Conservation (phyloP, 1,140 invertebrate genomes). For the Leptonema lineaticorne region DNA sequence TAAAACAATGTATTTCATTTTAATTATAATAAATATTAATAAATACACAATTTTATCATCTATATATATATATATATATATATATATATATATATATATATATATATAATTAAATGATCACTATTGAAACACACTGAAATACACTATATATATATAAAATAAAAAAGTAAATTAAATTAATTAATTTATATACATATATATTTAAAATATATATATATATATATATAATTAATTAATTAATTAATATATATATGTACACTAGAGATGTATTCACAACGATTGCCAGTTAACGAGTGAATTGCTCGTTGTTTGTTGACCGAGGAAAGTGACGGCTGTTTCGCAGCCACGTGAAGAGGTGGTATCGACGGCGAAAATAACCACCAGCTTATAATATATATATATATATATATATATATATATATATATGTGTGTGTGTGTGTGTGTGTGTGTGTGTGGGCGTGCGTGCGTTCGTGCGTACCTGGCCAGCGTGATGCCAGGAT, state of each 20-base stretch:
- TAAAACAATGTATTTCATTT: neutral
- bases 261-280: conserved; percentile 38
- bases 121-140: too few species aligned
- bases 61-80: neutral
- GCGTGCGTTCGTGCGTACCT: conserved; percentile 10
- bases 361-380: conserved; percentile 32
- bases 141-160: too few species aligned
- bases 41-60: neutral
- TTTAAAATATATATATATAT: conserved; percentile 19
- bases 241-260: conserved; percentile 18
- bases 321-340: conserved; percentile 27
- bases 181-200: too few species aligned
- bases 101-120: too few species aligned
- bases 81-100: neutral
- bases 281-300: conserved; percentile 36
- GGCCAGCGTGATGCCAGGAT: conserved; percentile 38
- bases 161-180: too few species aligned
- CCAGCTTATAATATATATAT: neutral
- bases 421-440: neutral
- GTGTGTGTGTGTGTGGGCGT: neutral
- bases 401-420: neutral
- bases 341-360: conserved; percentile 34
- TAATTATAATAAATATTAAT: neutral
- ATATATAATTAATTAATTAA: conserved; percentile 23
- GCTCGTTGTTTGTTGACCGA: too few species aligned